Percentiles rank a stretch among this genome's conserved stretches.
Conservation (phyloP, 2,888 invertebrate genomes). For the Phaedon cochleariae region DNA sequence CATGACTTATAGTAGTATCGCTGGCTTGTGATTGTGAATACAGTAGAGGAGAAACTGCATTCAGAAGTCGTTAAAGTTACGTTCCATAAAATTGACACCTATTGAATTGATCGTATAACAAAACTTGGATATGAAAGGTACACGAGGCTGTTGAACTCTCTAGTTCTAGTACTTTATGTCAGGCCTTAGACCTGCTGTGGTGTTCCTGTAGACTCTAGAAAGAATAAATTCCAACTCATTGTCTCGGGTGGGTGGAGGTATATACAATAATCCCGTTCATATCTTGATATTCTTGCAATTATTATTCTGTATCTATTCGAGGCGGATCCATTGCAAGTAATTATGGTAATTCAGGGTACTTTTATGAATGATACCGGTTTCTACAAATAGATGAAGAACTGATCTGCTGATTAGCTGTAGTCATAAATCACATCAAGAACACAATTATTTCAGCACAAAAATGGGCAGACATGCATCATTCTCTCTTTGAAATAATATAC, state of each 20-base stretch:
- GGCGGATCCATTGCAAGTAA: not conserved
- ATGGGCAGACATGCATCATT: not conserved
- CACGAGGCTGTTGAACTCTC: conserved; percentile 47
- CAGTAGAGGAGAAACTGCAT: not conserved
- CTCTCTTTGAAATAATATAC: too few species aligned
- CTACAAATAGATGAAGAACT: not conserved
- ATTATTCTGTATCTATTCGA: not conserved
- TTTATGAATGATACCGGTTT: not conserved
- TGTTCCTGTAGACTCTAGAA: not conserved
- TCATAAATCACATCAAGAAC: too few species aligned
- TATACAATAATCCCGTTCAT: conserved; percentile 13
- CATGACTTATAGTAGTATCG: too few species aligned
- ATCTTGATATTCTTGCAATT: conserved; percentile 11
- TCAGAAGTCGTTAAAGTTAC: not conserved
- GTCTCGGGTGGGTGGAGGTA: conserved; percentile 16
- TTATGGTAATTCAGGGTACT: not conserved
- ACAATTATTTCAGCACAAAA: not conserved
- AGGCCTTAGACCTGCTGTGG: not conserved
- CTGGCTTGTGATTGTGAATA: too few species aligned
- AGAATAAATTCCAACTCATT: conserved; percentile 11
- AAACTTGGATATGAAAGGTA: conserved; percentile 38
- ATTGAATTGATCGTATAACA: conserved; percentile 12
- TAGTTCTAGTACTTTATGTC: conserved; percentile 27
- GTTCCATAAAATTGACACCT: conserved; percentile 16
- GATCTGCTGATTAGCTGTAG: not conserved